Evolutionary conservation across 2,888 invertebrate genomes (phyloP), one percentile per base, ranked within the genome.

Genomic region (Drosophila ustulata): DNA sequence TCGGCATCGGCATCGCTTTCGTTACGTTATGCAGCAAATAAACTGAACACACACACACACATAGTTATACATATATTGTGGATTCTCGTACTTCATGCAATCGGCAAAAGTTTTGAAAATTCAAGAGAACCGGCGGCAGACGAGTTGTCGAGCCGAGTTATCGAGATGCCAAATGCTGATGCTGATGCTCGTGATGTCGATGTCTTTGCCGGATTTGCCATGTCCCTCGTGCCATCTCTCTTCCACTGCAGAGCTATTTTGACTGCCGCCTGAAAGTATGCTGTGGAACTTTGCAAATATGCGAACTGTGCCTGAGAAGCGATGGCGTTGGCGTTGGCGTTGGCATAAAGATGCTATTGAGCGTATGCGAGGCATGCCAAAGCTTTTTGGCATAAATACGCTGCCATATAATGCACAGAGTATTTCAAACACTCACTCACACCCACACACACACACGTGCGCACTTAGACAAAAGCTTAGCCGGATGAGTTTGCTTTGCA

Each of bases 371-470:
- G 67, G 71, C 67, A 84, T 78, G 72, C 73, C 71, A 74, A 70
- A 70, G 88, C 85, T 74, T 72, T 83, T 71, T 53, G 74, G 73
- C 71, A 78, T 75, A 87, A 87, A 78, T 83, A 78, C 71, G 70
- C 71, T 66, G 78, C 77, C 81, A 66, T 65, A 86, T 75, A 80
- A 88, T 78, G 75, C 78, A 73, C 70, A 80, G 65, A 61, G 55
- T 47, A 51, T 59, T 46, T 43, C 49, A 37, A 47, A 41, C 64
- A 58, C 18, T 39, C 43, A 47, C 52, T n/a, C 47, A 50, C 39
- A 49, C 51, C 11, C 46, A 23, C 41, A 41, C 41, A 30, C 18
- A 62, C 32, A 65, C 41, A 63, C 52, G 53, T 32, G 34, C 32
- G 34, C 74, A 69, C 67, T 66, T 75, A 67, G 61, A 71, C 78